Percentiles rank a stretch among this genome's conserved stretches.
These are phyloP conservation scores for Poicephalus gulielmi DNA, from an alignment of 2,113 vertebrate genomes.

Conservation along the genomic window DNA sequence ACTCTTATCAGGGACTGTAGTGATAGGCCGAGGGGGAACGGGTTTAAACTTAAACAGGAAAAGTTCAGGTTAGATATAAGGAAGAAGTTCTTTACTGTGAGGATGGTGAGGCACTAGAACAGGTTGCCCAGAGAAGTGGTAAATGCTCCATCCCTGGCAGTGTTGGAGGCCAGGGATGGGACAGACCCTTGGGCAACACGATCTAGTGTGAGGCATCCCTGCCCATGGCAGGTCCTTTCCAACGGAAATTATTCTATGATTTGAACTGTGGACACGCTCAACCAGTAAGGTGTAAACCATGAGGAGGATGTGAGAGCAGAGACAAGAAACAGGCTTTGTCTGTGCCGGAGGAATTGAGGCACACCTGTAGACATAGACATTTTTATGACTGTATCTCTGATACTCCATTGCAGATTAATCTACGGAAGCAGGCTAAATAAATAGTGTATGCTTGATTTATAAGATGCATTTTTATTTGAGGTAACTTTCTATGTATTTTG, in stretches of 20 bases:
- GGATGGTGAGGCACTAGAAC: not conserved
- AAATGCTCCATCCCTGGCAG: not conserved
- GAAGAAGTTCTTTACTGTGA: not conserved
- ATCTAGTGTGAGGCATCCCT: not conserved
- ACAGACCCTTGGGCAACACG: not conserved
- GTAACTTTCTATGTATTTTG: not conserved
- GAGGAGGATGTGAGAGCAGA: not conserved
- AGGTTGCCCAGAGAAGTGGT: not conserved
- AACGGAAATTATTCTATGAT: not conserved
- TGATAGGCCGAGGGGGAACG: not conserved
- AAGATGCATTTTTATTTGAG: not conserved
- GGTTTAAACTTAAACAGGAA: not conserved
- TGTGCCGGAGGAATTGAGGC: not conserved
- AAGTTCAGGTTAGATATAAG: not conserved
- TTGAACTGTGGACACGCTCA: rapidly evolving
- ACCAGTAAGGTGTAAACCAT: not conserved
- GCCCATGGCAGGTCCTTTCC: not conserved
- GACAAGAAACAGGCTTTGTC: not conserved
- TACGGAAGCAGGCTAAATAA: not conserved
- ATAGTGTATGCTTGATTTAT: not conserved
- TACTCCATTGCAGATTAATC: not conserved
- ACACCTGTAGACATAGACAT: not conserved
- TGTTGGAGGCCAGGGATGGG: not conserved
- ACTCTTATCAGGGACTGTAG: not conserved
- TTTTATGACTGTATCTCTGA: not conserved